Base-by-base conservation (phyloP, 2,888 invertebrate species). In the Phanerotoma sp. region DNA sequence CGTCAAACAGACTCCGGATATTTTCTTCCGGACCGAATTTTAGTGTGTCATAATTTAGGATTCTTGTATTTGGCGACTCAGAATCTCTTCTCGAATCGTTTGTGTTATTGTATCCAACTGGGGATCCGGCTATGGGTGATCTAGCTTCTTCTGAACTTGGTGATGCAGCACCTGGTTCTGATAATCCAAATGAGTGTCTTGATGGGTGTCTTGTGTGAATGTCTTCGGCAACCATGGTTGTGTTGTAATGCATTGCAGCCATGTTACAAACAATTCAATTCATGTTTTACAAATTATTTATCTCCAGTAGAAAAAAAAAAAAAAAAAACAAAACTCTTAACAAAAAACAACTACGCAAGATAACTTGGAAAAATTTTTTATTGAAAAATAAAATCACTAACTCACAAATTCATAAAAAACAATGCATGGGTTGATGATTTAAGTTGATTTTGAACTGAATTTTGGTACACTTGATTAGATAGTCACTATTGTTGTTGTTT, bases 171-270 rank as follows among this genome's bases (percentile, higher is more conserved):
- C 57, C 67, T 1, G 65, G 53, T 40, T 67, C 70, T 4, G 68
- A 71, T 13, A 71, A 60, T 7, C 64, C 65, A 38, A 70, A 71
- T 3, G 65, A 52, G 20, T 64, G 64, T 37, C 68, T n/a, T n/a
- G n/a, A 60, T 5, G 67, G 56, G 41, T 67, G 56, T 30, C 61
- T 65, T 16, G 55, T 38, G 45, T 70, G 72, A 32, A 70, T 61
- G 16, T 73, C 71, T 25, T 73, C 73, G 28, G 67, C 57, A 32
- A 68, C 66, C 44, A 68, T 65, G 55, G 70, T 70, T 16, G 69
- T 60, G 66, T 73, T 72, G 67, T 71, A 75, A 62, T 73, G 72
- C 71, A 75, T 73, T 40, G 71, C 70, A 56, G 73, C 68, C 68
- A 68, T 68, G 25, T 38, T 56, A 21, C 15, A 4, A 11, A 38